These are phyloP conservation scores for Ciconia boyciana DNA, from an alignment of 2,113 vertebrate species.

Conservation along the genomic window DNA sequence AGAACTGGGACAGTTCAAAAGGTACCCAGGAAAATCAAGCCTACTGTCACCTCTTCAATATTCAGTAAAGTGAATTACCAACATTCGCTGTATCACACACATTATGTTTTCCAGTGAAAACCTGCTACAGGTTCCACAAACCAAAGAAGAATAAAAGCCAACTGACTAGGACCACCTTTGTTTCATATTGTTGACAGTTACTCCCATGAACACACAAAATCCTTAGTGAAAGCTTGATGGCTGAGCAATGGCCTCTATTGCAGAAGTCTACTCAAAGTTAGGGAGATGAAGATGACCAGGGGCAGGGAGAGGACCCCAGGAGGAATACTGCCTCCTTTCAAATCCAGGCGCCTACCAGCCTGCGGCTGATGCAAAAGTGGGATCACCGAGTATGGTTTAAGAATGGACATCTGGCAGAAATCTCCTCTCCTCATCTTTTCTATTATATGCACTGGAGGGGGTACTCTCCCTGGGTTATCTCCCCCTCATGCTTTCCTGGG, in stretches of 20 bases:
- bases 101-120: neutral
- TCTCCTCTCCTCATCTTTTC: neutral
- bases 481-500: neutral
- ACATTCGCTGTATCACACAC: accelerated
- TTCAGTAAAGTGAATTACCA: neutral
- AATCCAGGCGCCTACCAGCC: neutral
- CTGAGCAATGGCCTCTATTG: neutral
- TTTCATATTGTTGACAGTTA: neutral
- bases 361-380: neutral
- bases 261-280: neutral
- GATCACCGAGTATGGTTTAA: neutral
- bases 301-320: neutral
- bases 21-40: neutral
- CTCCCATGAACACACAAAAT: neutral
- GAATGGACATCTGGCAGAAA: neutral
- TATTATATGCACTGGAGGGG: accelerated
- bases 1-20: neutral
- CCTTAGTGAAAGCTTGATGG: neutral
- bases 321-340: neutral
- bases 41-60: neutral
- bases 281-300: neutral
- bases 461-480: neutral
- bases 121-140: neutral
- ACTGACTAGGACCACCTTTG: neutral
- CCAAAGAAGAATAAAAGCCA: neutral